Percentiles rank a stretch among this genome's conserved stretches.
These are phyloP conservation scores for Drosophila lini DNA, from an alignment of 1,140 invertebrate species.

Conservation along the genomic window DNA sequence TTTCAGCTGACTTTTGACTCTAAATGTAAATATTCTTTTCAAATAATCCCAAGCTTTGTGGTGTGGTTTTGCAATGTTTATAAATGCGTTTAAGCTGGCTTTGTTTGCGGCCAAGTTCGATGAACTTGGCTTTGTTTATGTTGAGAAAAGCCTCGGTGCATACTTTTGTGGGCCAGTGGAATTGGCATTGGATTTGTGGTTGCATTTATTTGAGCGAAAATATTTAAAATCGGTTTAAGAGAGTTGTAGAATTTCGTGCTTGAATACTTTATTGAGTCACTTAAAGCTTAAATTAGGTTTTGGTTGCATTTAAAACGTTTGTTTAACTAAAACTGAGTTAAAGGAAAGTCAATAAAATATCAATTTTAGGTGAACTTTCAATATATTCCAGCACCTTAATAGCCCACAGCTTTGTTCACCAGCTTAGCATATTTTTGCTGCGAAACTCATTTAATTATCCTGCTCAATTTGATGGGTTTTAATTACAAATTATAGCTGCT, in stretches of 20 bases:
- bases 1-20: conserved; percentile 5
- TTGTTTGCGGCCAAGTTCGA: conserved; percentile 24
- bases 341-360: neutral
- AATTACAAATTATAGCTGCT: conserved; percentile 30
- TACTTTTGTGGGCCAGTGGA: conserved; percentile 10
- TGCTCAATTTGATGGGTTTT: conserved; percentile 28
- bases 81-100: conserved; percentile 18
- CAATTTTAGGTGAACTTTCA: neutral
- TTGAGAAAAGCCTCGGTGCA: neutral
- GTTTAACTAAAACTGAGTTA: neutral
- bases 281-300: neutral
- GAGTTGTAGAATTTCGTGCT: neutral
- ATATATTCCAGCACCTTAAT: neutral
- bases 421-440: conserved; percentile 19
- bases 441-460: conserved; percentile 19
- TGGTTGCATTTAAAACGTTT: neutral
- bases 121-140: conserved; percentile 24
- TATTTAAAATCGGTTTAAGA: neutral
- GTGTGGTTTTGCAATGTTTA: conserved; percentile 13
- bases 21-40: conserved; percentile 8
- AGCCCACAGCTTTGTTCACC: neutral
- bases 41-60: conserved; percentile 12
- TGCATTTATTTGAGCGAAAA: conserved; percentile 3
- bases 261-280: neutral
- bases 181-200: conserved; percentile 25